Percentiles rank a stretch among this genome's conserved stretches.
These are phyloP conservation scores for Heteropelma amictum DNA, from an alignment of 2,888 invertebrate species.

Conservation along the genomic window DNA sequence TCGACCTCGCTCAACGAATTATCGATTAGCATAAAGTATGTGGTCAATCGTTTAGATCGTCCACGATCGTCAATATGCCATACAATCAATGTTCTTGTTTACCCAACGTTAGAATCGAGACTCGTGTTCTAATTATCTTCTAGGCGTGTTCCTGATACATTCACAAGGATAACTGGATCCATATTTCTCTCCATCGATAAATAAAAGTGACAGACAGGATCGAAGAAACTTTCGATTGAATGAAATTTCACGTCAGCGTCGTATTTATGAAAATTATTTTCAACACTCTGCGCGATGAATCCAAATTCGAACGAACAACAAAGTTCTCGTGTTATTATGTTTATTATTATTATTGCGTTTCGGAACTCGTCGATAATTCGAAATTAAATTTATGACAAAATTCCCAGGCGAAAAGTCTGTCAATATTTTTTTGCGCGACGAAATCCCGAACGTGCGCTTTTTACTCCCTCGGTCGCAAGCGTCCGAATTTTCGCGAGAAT, in stretches of 20 bases:
- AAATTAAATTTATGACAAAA: too few relatives aligned
- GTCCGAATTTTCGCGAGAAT: too few relatives aligned
- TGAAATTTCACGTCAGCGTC: conserved; percentile 24
- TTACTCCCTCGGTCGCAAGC: too few relatives aligned
- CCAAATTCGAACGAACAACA: too few relatives aligned
- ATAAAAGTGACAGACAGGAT: conserved; percentile 12
- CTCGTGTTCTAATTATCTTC: conserved; percentile 58
- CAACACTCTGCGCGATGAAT: too few relatives aligned
- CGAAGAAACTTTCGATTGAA: conserved; percentile 22
- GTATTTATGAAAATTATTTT: background rate
- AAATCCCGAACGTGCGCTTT: too few relatives aligned
- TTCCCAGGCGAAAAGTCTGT: too few relatives aligned
- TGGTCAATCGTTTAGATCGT: conserved; percentile 29
- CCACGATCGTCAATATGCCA: conserved; percentile 27
- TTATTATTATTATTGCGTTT: too few relatives aligned
- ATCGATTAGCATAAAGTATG: conserved; percentile 36
- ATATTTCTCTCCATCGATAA: conserved; percentile 12
- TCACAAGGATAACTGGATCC: too few relatives aligned
- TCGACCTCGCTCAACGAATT: conserved; percentile 47
- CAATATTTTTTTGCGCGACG: too few relatives aligned
- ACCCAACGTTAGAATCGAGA: conserved; percentile 44
- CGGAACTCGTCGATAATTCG: too few relatives aligned
- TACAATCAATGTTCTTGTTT: conserved; percentile 52
- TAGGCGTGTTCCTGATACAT: conserved; percentile 53
- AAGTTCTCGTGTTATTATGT: too few relatives aligned